These are phyloP conservation scores for Amyelois transitella DNA, from an alignment of 1,140 invertebrate genomes.

Conservation along the genomic window DNA sequence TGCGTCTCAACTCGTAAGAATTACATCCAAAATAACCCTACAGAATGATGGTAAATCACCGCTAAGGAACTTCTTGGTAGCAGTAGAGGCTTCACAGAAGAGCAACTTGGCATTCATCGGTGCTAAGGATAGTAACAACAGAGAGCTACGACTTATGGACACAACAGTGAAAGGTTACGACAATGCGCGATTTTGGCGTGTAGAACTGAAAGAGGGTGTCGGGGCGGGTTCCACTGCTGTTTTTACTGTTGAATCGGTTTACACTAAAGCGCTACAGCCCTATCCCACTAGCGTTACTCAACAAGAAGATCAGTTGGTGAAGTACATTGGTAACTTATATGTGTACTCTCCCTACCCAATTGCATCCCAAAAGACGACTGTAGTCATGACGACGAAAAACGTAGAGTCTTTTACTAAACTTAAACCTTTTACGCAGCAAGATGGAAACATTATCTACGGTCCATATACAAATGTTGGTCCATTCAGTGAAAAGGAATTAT, in stretches of 20 bases:
- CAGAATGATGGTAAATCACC: constrained; percentile 86
- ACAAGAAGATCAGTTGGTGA: constrained; percentile 94
- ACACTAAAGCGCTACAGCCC: constrained; percentile 84
- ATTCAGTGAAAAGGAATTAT: constrained; percentile 78
- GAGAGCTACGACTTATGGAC: constrained; percentile 77
- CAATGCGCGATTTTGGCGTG: constrained; percentile 75
- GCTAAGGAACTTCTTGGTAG: constrained; percentile 81
- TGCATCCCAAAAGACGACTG: constrained; percentile 85
- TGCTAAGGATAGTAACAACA: constrained; percentile 79
- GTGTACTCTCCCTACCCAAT: constrained; percentile 89
- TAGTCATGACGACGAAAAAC: constrained; percentile 84
- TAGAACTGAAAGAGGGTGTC: constrained; percentile 79
- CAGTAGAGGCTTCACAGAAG: constrained; percentile 79
- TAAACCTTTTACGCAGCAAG: constrained; percentile 87
- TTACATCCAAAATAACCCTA: constrained; percentile 84
- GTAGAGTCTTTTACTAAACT: constrained; percentile 91
- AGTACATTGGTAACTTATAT: constrained; percentile 89
- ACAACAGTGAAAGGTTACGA: constrained; percentile 74
- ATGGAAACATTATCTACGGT: constrained; percentile 89
- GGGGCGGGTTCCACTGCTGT: constrained; percentile 76
- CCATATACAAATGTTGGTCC: constrained; percentile 85
- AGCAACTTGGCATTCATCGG: constrained; percentile 84
- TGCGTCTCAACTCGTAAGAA: constrained; percentile 90
- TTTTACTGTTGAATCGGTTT: constrained; percentile 84
- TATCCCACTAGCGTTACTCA: constrained; percentile 93